Evolutionary conservation across 1,140 invertebrate genomes (phyloP), one percentile per base, ranked within the genome.

Genomic region (Bombus impatiens): DNA sequence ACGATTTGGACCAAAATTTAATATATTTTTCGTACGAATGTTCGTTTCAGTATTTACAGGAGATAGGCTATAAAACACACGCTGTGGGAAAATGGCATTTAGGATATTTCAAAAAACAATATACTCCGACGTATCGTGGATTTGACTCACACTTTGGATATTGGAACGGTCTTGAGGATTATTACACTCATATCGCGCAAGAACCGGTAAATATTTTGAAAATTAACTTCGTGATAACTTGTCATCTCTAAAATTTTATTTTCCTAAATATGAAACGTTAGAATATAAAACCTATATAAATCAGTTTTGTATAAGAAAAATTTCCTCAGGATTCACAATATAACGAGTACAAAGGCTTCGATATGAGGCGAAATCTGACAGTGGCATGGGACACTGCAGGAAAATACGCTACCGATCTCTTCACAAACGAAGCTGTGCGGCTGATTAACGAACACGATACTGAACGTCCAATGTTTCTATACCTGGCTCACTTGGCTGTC

Each of bases 21-120:
- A 13, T 62, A n/a, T 13, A 62, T 4, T 32, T 18, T 32, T 32
- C n/a, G 6, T 22, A 78, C 15, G n/a, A 2, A 53, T 78, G 12
- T 13, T 22, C 62, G 57, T 88, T 90, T 0, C 76, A 94, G 94
- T 96, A 97, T 90, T 95, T 99, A 44, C 96, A 97, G 91, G 95
- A 97, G 37, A 93, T 96, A 0, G 98, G 98, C 0, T 99, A 99
- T 94, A 94, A 94, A 9, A 98, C 98, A 1, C 97, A 98, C 93
- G 96, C 98, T 59, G 96, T 99, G 40, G 98, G 98, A n/a, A 99
- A 99, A 95, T 99, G 98, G 98, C 98, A 99, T 91, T 95, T 98
- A 79, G 98, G 98, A 2, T 97, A 96, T 86, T 96, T 96, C 82
- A 95, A 96, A 40, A 96, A 95, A n/a, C 96, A 97, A 84, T 98